Conservation (phyloP, 2,888 invertebrate genomes). For the Melikaiella ostensackeni region DNA sequence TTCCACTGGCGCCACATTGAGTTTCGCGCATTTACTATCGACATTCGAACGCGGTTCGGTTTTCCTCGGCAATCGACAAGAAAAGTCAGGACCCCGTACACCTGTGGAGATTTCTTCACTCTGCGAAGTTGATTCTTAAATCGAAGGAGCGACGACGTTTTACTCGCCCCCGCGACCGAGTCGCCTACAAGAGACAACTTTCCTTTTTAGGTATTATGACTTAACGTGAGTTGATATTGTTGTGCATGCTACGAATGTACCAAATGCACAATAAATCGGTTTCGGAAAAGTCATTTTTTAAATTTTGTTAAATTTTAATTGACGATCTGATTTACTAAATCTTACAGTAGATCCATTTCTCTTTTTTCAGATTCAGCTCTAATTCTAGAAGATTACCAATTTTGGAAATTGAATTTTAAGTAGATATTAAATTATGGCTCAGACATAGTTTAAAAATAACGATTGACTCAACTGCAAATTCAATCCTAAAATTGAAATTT, state of each 20-base stretch:
- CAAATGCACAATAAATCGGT: constrained; percentile 23
- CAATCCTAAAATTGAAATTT: too few relatives aligned
- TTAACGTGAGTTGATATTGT: constrained; percentile 39
- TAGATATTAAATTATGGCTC: too few relatives aligned
- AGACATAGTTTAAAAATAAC: too few relatives aligned
- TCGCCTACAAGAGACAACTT: constrained; percentile 64
- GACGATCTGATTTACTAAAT: not conserved
- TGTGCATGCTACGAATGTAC: constrained; percentile 6
- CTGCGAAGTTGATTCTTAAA: constrained; percentile 42
- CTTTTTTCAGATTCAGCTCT: not conserved
- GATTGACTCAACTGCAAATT: too few relatives aligned
- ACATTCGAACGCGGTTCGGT: constrained; percentile 3
- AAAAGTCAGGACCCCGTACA: constrained; percentile 51
- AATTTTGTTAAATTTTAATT: not conserved
- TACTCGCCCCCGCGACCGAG: constrained; percentile 60
- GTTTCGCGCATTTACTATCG: not conserved
- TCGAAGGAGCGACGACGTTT: constrained; percentile 53
- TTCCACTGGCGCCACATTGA: constrained; percentile 14
- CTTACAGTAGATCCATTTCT: not conserved
- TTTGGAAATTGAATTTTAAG: too few relatives aligned
- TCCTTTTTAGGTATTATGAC: constrained; percentile 61
- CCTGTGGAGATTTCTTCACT: constrained; percentile 50
- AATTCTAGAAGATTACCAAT: too few relatives aligned
- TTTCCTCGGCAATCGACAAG: constrained; percentile 9
- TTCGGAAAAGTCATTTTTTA: not conserved